Conservation (phyloP, 2,888 invertebrate species). For the Ormyrus pomaceus region DNA sequence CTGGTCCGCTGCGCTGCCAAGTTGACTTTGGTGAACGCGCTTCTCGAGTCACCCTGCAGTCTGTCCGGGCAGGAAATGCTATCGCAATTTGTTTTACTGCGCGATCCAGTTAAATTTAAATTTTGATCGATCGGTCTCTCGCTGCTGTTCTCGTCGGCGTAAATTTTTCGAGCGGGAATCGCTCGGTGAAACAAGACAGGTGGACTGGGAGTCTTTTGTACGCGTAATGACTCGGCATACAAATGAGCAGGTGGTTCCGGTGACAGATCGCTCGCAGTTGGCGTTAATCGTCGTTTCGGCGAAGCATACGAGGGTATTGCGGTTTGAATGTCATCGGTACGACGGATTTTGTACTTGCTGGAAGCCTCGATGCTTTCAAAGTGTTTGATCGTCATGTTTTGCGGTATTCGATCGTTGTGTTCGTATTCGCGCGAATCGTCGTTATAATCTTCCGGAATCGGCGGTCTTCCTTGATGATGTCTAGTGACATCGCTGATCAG, state of each 20-base stretch:
- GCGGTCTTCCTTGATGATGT: conserved; percentile 61
- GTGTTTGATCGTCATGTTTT: conserved; percentile 70
- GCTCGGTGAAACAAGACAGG: conserved; percentile 61
- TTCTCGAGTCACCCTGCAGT: conserved; percentile 76
- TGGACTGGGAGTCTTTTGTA: conserved; percentile 69
- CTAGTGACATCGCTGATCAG: conserved; percentile 60
- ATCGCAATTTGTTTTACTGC: conserved; percentile 64
- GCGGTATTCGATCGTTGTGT: conserved; percentile 68
- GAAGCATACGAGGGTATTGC: conserved; percentile 78
- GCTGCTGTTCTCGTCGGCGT: conserved; percentile 54
- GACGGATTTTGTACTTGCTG: conserved; percentile 60
- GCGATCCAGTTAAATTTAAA: conserved; percentile 49
- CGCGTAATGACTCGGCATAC: conserved; percentile 49
- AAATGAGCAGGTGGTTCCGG: conserved; percentile 72
- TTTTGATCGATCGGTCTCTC: conserved; percentile 56
- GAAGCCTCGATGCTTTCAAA: conserved; percentile 62
- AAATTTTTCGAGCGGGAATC: conserved; percentile 51
- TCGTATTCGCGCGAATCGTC: conserved; percentile 54
- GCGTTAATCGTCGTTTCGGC: conserved; percentile 72
- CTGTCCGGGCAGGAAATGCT: conserved; percentile 63
- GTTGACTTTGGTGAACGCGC: conserved; percentile 91
- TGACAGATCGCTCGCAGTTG: conserved; percentile 77
- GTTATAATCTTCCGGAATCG: conserved; percentile 57
- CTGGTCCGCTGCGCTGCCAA: conserved; percentile 71
- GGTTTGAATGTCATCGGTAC: conserved; percentile 78